These are phyloP conservation scores for Diachasma alloeum DNA, from an alignment of 1,140 invertebrate genomes.

Conservation along the genomic window DNA sequence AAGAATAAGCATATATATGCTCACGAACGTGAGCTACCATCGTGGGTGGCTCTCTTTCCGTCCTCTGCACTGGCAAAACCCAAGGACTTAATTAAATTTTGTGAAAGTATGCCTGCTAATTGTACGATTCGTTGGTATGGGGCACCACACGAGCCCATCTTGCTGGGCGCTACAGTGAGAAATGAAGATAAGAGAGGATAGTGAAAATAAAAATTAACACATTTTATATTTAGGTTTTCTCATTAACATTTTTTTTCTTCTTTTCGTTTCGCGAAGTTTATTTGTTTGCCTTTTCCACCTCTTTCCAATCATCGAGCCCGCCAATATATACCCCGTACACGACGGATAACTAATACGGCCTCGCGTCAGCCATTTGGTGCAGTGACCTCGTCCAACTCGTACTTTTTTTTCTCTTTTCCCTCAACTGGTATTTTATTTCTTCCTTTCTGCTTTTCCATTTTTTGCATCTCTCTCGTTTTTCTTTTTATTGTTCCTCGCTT, in stretches of 20 bases:
- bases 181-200: background rate
- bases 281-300: background rate
- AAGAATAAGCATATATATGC: background rate
- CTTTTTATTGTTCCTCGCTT: background rate
- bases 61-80: background rate
- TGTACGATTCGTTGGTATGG: background rate
- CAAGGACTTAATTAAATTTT: conserved; percentile 14
- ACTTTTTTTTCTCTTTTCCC: background rate
- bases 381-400: background rate
- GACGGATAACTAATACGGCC: background rate
- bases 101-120: conserved; percentile 13
- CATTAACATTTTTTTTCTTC: background rate
- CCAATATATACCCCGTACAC: background rate
- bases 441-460: background rate
- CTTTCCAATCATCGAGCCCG: background rate
- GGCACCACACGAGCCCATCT: background rate
- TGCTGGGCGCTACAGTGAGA: background rate
- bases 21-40: background rate
- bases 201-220: background rate
- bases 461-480: background rate
- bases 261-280: background rate
- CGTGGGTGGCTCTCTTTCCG: background rate
- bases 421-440: conserved; percentile 2
- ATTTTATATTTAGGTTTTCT: background rate
- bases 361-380: background rate